phyloP scores from a whole-genome alignment of 2,113 vertebrate genomes.

The Illadopsis cleaveri region DNA sequence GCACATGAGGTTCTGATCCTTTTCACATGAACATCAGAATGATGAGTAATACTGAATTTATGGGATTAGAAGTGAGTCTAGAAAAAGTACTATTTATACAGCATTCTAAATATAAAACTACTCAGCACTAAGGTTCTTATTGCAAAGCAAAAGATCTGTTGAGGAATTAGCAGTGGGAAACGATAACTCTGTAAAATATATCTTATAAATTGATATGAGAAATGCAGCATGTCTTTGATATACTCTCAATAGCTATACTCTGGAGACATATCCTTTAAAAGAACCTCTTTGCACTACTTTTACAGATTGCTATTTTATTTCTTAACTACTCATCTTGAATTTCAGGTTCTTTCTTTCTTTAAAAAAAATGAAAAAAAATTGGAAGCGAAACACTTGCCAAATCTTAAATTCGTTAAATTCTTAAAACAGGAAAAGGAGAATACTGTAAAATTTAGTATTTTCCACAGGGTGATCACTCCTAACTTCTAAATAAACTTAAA shows the following conservation, averaged over 20 bases:
- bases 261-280: not conserved
- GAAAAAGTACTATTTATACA: not conserved
- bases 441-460: not conserved
- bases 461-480: not conserved
- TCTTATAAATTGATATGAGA: not conserved
- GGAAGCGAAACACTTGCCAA: not conserved
- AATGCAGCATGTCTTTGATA: not conserved
- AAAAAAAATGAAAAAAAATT: not conserved
- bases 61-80: not conserved
- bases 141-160: not conserved
- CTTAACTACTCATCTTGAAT: not conserved
- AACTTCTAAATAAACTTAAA: not conserved
- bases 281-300: not conserved
- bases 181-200: not conserved
- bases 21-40: not conserved
- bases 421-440: not conserved
- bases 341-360: not conserved
- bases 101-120: not conserved
- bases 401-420: not conserved
- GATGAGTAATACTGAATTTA: not conserved
- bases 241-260: not conserved
- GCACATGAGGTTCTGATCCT: not conserved
- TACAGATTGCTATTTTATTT: not conserved
- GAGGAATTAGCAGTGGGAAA: not conserved
- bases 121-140: not conserved